Conservation (phyloP, 2,113 vertebrate species). For the Pavo muticus region DNA sequence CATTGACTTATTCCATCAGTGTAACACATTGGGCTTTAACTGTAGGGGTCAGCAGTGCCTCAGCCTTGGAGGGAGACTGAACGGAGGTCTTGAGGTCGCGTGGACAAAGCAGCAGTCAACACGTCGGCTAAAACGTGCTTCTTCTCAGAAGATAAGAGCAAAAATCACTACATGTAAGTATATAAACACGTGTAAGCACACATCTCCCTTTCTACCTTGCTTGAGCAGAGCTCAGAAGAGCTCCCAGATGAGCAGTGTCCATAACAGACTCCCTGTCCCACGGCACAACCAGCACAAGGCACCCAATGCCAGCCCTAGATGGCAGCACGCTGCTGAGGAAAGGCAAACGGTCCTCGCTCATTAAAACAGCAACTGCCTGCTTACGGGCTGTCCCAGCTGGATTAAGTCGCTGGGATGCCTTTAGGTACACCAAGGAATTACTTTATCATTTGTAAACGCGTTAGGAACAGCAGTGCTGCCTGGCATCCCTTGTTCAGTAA, state of each 20-base stretch:
- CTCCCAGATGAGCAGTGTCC: rapidly evolving
- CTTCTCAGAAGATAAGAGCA: background rate
- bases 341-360: background rate
- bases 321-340: constrained; percentile 63
- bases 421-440: background rate
- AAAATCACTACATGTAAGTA: background rate
- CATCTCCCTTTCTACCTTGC: background rate
- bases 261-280: rapidly evolving
- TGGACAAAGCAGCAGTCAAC: background rate
- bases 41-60: background rate
- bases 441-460: constrained; percentile 16
- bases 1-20: background rate
- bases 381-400: background rate
- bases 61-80: background rate
- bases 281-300: background rate
- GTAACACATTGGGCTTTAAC: background rate
- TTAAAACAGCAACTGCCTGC: background rate
- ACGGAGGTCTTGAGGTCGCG: background rate
- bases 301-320: constrained; percentile 37
- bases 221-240: background rate
- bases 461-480: background rate
- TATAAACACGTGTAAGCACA: background rate
- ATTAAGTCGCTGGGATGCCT: constrained; percentile 11
- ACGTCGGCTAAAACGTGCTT: background rate
- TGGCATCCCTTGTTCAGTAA: background rate